Percentiles rank a stretch among this genome's conserved stretches.
Evolutionary conservation across 2,113 vertebrate genomes (phyloP).

Genomic region (Atractosteus spatula): DNA sequence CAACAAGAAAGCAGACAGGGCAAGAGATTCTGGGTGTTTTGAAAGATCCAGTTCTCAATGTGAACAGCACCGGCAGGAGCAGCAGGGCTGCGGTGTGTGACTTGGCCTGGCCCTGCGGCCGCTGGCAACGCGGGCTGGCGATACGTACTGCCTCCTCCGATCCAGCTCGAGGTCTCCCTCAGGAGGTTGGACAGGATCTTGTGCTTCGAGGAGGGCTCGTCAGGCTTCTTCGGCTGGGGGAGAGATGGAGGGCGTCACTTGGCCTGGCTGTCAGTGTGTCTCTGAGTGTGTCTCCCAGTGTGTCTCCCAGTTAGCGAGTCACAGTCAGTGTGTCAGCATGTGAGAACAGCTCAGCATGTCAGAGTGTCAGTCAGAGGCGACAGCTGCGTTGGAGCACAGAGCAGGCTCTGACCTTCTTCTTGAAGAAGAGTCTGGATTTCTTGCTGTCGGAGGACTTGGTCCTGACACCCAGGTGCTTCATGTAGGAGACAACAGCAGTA

Average conservation of each 20-base stretch:
- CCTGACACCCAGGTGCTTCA: conserved; percentile 86
- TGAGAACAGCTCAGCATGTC: neutral
- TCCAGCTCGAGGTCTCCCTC: conserved; percentile 61
- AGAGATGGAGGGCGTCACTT: conserved; percentile 7
- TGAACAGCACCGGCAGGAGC: neutral
- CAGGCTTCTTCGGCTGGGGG: conserved; percentile 60
- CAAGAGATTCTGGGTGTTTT: conserved; percentile 42
- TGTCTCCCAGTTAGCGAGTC: no score
- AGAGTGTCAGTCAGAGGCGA: neutral
- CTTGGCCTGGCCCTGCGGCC: neutral
- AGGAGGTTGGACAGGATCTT: conserved; percentile 62
- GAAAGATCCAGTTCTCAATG: neutral
- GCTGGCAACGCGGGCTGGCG: neutral
- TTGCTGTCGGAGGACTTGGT: conserved; percentile 77
- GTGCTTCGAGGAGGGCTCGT: conserved; percentile 65
- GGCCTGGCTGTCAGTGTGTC: no score
- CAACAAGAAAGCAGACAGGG: conserved; percentile 60
- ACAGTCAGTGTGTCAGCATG: neutral
- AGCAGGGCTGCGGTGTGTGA: neutral
- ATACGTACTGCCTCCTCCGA: conserved; percentile 57
- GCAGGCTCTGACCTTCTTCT: conserved; percentile 63
- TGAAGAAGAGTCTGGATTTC: conserved; percentile 80
- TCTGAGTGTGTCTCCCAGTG: no score
- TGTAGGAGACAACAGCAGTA: conserved; percentile 70
- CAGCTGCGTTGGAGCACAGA: no score